These are phyloP conservation scores for Todiramphus saurophagus DNA, from an alignment of 2,113 vertebrate genomes.

Conservation along the genomic window DNA sequence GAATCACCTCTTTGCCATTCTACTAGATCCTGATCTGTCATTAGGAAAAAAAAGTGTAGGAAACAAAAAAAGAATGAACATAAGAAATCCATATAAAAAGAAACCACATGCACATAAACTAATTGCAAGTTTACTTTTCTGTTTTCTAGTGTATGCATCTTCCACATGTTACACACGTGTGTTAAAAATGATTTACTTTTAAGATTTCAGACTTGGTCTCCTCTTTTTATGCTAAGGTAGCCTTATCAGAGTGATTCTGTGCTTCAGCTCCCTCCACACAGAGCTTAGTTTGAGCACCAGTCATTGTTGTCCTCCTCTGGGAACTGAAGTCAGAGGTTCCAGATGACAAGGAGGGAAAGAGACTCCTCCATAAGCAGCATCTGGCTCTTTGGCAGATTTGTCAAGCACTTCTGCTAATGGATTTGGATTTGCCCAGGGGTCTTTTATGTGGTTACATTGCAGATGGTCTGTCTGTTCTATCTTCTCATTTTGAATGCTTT, in stretches of 20 bases:
- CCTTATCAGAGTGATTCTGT: neutral
- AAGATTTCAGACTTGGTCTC: neutral
- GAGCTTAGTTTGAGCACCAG: neutral
- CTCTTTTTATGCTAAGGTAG: neutral
- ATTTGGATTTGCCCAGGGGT: slow-evolving; percentile 61
- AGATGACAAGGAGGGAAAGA: slow-evolving; percentile 36
- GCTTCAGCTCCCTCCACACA: neutral
- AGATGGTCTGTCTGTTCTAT: slow-evolving; percentile 67
- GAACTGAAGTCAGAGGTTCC: slow-evolving; percentile 44
- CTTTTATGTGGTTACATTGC: slow-evolving; percentile 74
- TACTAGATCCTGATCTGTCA: neutral
- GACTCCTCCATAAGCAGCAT: slow-evolving; percentile 49
- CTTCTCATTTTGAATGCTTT: slow-evolving; percentile 60
- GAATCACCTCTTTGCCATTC: neutral
- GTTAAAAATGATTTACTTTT: neutral
- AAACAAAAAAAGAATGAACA: neutral
- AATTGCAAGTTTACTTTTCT: neutral
- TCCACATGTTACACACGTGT: neutral
- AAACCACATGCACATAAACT: neutral
- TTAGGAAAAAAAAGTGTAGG: neutral
- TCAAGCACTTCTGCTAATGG: slow-evolving; percentile 70
- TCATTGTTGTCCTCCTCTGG: neutral
- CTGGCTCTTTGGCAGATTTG: slow-evolving; percentile 73
- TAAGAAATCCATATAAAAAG: neutral
- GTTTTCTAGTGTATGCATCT: neutral